These are phyloP conservation scores for Latrodectus geometricus DNA, from an alignment of 1,140 invertebrate genomes.

Conservation along the genomic window DNA sequence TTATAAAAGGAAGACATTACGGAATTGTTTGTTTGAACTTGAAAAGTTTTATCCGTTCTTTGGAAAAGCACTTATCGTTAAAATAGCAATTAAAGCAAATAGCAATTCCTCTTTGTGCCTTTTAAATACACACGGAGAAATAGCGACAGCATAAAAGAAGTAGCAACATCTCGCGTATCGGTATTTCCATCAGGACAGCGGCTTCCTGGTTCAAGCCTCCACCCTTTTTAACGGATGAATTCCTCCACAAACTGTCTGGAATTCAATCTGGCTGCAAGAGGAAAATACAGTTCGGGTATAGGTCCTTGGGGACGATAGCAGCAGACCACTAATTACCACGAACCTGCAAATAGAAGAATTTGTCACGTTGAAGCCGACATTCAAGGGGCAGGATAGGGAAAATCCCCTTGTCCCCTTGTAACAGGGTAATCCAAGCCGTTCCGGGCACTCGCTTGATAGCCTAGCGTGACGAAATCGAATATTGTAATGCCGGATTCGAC, in stretches of 20 bases:
- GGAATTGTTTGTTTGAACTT: not conserved
- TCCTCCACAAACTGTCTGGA: constrained; percentile 55
- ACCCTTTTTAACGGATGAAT: constrained; percentile 58
- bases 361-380: constrained; percentile 48
- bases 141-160: constrained; percentile 32
- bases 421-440: constrained; percentile 42
- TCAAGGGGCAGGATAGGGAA: not conserved
- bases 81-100: constrained; percentile 61
- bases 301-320: constrained; percentile 29
- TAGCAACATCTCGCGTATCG: constrained; percentile 14
- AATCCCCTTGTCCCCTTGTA: not conserved
- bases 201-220: too few relatives aligned
- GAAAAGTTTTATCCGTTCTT: constrained; percentile 14
- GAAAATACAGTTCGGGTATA: constrained; percentile 6
- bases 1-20: not conserved
- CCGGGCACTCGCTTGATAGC: constrained; percentile 31
- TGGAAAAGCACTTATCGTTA: constrained; percentile 54
- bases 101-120: constrained; percentile 10
- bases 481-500: constrained; percentile 56
- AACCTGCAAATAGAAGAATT: constrained; percentile 61
- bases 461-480: constrained; percentile 59
- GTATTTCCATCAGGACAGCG: constrained; percentile 51
- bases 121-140: constrained; percentile 47
- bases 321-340: constrained; percentile 57
- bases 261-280: constrained; percentile 50